These are phyloP conservation scores for Gonioctena quinquepunctata DNA, from an alignment of 1,140 invertebrate species.

Conservation along the genomic window DNA sequence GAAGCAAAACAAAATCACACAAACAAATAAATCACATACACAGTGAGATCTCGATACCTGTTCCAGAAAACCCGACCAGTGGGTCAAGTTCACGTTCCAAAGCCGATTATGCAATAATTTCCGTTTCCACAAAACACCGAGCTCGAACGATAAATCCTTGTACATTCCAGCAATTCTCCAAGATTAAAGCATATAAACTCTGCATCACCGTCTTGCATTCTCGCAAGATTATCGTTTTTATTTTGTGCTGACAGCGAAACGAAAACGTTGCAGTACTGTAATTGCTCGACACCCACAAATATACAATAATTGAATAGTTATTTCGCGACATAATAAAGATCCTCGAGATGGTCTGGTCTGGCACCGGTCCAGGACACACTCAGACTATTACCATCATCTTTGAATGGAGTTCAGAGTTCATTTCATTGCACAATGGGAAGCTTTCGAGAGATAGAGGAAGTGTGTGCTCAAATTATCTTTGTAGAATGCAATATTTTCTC, in stretches of 20 bases:
- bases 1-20: no score
- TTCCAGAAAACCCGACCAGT: no score
- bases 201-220: background rate
- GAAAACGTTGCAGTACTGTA: constrained; percentile 4
- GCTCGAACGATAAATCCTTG: background rate
- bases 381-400: background rate
- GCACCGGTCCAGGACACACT: background rate
- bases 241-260: constrained; percentile 6
- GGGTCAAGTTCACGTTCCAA: background rate
- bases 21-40: no score
- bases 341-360: background rate
- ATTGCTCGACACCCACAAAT: constrained; percentile 7
- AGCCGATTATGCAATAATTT: background rate
- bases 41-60: no score
- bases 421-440: background rate
- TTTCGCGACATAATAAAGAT: constrained; percentile 10
- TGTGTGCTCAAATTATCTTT: no score
- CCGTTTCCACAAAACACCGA: background rate
- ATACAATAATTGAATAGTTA: constrained; percentile 13
- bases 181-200: constrained; percentile 5
- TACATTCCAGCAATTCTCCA: background rate
- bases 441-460: background rate
- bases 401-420: background rate
- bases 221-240: constrained; percentile 5
- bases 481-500: no score